Evolutionary conservation across 2,113 vertebrate species (phyloP), one percentile per base, ranked within the genome.

Genomic region (Oenanthe melanoleuca): DNA sequence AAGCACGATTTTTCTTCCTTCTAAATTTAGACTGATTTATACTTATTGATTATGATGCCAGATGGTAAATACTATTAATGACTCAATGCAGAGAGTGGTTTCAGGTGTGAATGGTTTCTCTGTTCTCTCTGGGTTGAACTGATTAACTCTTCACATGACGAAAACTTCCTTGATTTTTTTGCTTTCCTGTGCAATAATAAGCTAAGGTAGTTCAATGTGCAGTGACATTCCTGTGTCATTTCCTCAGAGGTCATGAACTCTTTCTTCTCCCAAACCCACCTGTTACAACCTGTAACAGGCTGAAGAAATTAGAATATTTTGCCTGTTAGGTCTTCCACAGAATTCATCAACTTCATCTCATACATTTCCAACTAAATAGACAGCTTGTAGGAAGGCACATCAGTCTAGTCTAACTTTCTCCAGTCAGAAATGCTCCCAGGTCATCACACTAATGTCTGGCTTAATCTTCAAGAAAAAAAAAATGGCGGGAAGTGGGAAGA

Each of bases 91-190:
- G 52, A 56, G 17, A 72, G 40, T n/a, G 5, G 3, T 60, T 84
- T 65, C 24, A 18, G 20, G 4, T 65, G 12, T 45, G 29, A 80
- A 33, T 16, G 15, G 2, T 13, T 75, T 77, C 23, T 49, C 44
- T 66, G 18, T 80, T 87, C 22, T 34, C 4, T 77, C 37, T 61
- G 12, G 2, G 5, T 47, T 65, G 33, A 80, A 84, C 11, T 65
- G 34, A 60, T 65, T 65, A 47, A 16, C 9, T 6, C 10, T 52
- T 84, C 26, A 31, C 0, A 0, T 56, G 21, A 28, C 9, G 70
- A 78, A 85, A 19, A 55, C 49, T 74, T 85, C 14, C 56, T 14
- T 47, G 5, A 2, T 63, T 31, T 63, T 57, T 23, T 50, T 40
- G 55, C 47, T 52, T 40, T 59, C 44, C 55, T 87, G 11, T 21